Evolutionary conservation across 2,797 vertebrate species (phyloP).

Genomic region (Eupleurogrammus muticus): DNA sequence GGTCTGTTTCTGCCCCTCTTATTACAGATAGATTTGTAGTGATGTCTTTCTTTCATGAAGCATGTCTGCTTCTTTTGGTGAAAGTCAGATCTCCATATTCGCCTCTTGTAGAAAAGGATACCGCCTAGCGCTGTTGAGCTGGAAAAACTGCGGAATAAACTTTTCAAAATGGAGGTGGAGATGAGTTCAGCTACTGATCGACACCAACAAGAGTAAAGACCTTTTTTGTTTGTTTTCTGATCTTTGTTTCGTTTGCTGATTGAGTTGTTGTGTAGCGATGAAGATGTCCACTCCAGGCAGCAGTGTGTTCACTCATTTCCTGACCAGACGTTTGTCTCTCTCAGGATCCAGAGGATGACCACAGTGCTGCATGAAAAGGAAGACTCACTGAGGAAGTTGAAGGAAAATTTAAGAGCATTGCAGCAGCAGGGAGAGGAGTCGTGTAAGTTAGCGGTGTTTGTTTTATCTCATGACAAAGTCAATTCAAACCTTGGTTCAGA

Average conservation of each 20-base stretch:
- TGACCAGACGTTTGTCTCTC: neutral
- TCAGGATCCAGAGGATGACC: slow-evolving; percentile 81
- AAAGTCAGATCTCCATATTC: neutral
- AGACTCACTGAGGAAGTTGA: slow-evolving; percentile 84
- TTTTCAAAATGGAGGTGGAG: slow-evolving; percentile 88
- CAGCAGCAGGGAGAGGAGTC: slow-evolving; percentile 86
- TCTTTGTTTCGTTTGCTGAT: neutral
- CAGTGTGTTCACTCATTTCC: neutral
- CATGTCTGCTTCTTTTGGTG: no score
- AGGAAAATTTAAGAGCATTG: slow-evolving; percentile 85
- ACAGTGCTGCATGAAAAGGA: slow-evolving; percentile 82
- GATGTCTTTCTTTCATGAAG: no score
- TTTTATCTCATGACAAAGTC: no score
- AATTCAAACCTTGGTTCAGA: no score
- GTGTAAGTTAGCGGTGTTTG: slow-evolving; percentile 77
- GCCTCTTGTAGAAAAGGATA: slow-evolving; percentile 68
- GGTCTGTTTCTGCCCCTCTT: slow-evolving; percentile 46
- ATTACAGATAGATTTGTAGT: no score
- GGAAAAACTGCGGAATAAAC: slow-evolving; percentile 81
- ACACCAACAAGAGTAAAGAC: slow-evolving; percentile 85
- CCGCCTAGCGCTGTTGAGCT: slow-evolving; percentile 83
- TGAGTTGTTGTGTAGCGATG: neutral
- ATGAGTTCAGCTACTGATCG: slow-evolving; percentile 79
- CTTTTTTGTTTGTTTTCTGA: neutral
- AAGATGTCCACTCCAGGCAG: neutral